Percentiles rank a stretch among this genome's conserved stretches.
These are phyloP conservation scores for Karalla daura DNA, from an alignment of 2,797 vertebrate species.

Conservation along the genomic window DNA sequence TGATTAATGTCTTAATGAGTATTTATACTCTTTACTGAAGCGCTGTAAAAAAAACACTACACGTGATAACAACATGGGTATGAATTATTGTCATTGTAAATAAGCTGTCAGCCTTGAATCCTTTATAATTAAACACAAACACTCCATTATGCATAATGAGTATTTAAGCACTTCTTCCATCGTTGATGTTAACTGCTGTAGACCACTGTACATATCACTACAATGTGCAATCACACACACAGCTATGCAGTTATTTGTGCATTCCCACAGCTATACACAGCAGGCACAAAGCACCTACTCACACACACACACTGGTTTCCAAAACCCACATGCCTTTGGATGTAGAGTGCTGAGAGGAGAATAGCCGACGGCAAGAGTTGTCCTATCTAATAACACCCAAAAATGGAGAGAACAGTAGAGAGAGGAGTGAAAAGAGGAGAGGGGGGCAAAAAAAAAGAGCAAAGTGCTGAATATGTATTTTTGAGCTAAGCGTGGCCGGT, in stretches of 20 bases:
- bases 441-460: neutral
- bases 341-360: conserved; percentile 69
- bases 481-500: conserved; percentile 42
- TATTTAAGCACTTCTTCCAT: too few relatives aligned
- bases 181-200: neutral
- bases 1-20: too few relatives aligned
- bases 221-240: conserved; percentile 6
- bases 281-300: conserved; percentile 5
- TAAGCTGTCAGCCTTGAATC: too few relatives aligned
- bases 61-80: too few relatives aligned
- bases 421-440: conserved; percentile 40
- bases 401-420: conserved; percentile 60
- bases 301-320: conserved; percentile 45
- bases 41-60: too few relatives aligned
- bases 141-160: too few relatives aligned
- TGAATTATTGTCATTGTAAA: too few relatives aligned
- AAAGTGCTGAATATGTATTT: conserved; percentile 77
- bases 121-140: too few relatives aligned
- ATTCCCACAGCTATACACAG: conserved; percentile 25
- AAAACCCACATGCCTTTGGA: conserved; percentile 71
- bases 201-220: neutral
- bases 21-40: too few relatives aligned
- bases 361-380: conserved; percentile 64
- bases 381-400: conserved; percentile 74
- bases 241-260: conserved; percentile 31